These are phyloP conservation scores for Bimastos eiseni DNA, from an alignment of 2,888 invertebrate genomes.

Conservation along the genomic window DNA sequence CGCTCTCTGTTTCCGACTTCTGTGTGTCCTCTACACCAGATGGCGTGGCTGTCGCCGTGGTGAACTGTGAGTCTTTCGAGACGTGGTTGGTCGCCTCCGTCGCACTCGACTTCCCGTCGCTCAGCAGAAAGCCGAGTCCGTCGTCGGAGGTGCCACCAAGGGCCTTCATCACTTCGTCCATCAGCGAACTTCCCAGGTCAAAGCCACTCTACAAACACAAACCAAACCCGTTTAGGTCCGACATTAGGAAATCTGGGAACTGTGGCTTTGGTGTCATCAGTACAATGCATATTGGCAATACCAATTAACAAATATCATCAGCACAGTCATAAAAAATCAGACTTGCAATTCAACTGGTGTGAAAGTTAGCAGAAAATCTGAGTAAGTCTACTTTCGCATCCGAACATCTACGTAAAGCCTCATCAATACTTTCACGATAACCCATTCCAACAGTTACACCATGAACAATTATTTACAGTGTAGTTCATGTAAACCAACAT, in stretches of 20 bases:
- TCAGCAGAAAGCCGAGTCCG: slow-evolving; percentile 25
- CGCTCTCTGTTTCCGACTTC: background rate
- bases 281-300: background rate
- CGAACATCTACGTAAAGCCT: background rate
- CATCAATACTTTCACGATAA: too few species aligned
- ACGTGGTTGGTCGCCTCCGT: background rate
- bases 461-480: background rate
- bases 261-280: background rate
- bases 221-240: slow-evolving; percentile 54
- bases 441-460: background rate
- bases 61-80: background rate
- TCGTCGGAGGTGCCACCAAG: slow-evolving; percentile 44
- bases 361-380: background rate
- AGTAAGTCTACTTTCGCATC: background rate
- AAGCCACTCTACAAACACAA: slow-evolving; percentile 14
- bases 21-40: background rate
- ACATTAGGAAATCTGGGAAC: slow-evolving; percentile 53
- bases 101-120: background rate
- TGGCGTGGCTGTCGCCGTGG: background rate
- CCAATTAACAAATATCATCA: background rate
- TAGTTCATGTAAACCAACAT: background rate
- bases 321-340: background rate
- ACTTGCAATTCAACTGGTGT: background rate
- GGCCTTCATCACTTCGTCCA: slow-evolving; percentile 84
- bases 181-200: slow-evolving; percentile 75